Evolutionary conservation across 2,888 invertebrate genomes (phyloP), one percentile per base, ranked within the genome.

Genomic region (Ischnura elegans): DNA sequence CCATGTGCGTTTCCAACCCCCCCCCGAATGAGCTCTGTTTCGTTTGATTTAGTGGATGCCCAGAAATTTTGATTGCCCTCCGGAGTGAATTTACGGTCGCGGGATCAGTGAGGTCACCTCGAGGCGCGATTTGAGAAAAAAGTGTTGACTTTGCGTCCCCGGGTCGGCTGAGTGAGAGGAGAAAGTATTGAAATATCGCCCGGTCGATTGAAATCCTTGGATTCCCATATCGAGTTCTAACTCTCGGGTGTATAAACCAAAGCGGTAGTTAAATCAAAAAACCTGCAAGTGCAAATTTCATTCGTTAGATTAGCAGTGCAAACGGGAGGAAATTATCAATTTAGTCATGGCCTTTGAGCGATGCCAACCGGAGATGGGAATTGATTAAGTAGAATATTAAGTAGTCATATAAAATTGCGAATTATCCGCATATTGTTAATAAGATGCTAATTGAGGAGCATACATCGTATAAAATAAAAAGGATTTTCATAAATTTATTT

Each of bases 51-150:
- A 90, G 55, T 61, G 90, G 90, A 36, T 42, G 61, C 55, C 25
- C 61, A 66, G 55, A 61, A 90, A 61, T 2, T 55, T 55, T n/a
- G 90, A 90, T 90, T 90, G 90, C 61, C 43, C 55, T 90, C 43
- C 61, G 55, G n/a, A 90, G 90, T 61, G 55, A 90, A 90, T 90
- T 90, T 90, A 90, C 90, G 90, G 25, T 43, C 42, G 13, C 90
- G 90, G 90, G 90, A 61, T 45, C 43, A 61, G 43, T 66, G 61
- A 19, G 36, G 36, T 90, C 43, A 90, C 90, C 90, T 25, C 51
- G 8, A 10, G 76, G 76, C n/a, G 90, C 43, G 90, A 90, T 90
- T 61, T 36, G 90, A 90, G 90, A 90, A 90, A 90, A 90, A 90
- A 90, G 61, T 61, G 90, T 90, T 90, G 90, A 90, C 90, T 90